Base-by-base conservation (phyloP, 2,797 vertebrate species). In the Rhinella marina region DNA sequence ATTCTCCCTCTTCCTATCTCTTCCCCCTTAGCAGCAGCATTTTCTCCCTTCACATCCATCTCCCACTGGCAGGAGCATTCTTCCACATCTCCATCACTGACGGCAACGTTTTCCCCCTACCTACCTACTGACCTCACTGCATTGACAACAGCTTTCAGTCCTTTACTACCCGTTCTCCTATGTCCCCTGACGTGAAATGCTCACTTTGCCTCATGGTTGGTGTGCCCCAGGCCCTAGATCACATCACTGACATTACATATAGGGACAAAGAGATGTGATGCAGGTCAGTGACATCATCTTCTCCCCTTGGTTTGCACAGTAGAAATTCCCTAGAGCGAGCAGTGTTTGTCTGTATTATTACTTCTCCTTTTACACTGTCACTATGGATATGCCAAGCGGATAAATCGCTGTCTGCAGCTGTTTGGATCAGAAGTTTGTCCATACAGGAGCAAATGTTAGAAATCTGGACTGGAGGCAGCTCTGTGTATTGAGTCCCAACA, bases 301-400 rank as follows among this genome's bases (percentile, higher is more conserved):
- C 19, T 23, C 54, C 80, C 14, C 66, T 59, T n/a, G 48, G 19
- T 25, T 48, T 75, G 14, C 10, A 59, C 59, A 72, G 86, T 41
- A 82, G 52, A 25, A 21, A 29, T 19, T 50, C 83, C 75, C 61
- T 72, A 32, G 79, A 66, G 86, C 81, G 10, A 32, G 14, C 59
- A 32, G 25, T 72, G 75, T 79, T 68, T 70, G 50, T 87, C 57
- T 68, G 81, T 62, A 54, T 87, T 87, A 75, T 87, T 82, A 82
- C 72, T 52, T 68, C 48, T 62, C 72, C 16, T 82, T 76, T 76
- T 48, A 16, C 32, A 9, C 70, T 83, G 86, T 48, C 81, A 83
- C 52, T 59, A 54, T 78, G 73, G 61, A 88, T 82, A 66, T 78
- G 81, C 56, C n/a, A n/a, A n/a, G 7, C 0, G 27, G 25, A 78